A percentile compares a stretch with the other conserved stretches of the same genome.
Conservation (phyloP, 1,140 invertebrate genomes). For the Leptoteleia sp. region DNA sequence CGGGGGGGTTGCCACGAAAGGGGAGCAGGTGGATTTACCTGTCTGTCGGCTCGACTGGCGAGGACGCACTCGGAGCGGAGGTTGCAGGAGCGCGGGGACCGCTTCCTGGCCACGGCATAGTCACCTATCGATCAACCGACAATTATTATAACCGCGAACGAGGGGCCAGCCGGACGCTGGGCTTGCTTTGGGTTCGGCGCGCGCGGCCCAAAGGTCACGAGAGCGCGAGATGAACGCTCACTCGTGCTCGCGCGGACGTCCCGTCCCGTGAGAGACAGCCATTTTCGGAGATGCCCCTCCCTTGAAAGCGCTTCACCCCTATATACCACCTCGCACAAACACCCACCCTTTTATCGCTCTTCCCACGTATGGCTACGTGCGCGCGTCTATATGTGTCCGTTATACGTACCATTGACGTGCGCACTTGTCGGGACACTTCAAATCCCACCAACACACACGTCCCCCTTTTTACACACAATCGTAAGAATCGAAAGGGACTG, state of each 20-base stretch:
- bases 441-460: slow-evolving; percentile 32
- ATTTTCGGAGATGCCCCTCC: slow-evolving; percentile 69
- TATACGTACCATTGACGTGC: slow-evolving; percentile 63
- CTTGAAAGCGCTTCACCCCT: slow-evolving; percentile 64
- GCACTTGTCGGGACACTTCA: slow-evolving; percentile 62
- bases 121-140: slow-evolving; percentile 53
- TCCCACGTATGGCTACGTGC: slow-evolving; percentile 48
- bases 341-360: slow-evolving; percentile 62
- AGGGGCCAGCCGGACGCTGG: slow-evolving; percentile 1
- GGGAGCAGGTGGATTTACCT: slow-evolving; percentile 53
- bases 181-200: neutral
- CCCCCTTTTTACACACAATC: neutral
- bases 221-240: slow-evolving; percentile 60
- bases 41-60: slow-evolving; percentile 49
- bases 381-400: slow-evolving; percentile 32
- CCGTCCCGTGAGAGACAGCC: slow-evolving; percentile 67
- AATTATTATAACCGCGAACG: slow-evolving; percentile 27
- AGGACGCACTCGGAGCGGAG: slow-evolving; percentile 56
- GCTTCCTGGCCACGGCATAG: slow-evolving; percentile 56
- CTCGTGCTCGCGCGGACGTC: slow-evolving; percentile 60
- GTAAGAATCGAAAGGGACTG: slow-evolving; percentile 39
- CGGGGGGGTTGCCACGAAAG: too few relatives aligned
- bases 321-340: slow-evolving; percentile 59
- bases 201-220: slow-evolving; percentile 21
- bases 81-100: slow-evolving; percentile 52